A percentile compares a stretch with the other conserved stretches of the same genome.
Evolutionary conservation across 2,888 invertebrate genomes (phyloP).

Genomic region (Quadroppia sp.): DNA sequence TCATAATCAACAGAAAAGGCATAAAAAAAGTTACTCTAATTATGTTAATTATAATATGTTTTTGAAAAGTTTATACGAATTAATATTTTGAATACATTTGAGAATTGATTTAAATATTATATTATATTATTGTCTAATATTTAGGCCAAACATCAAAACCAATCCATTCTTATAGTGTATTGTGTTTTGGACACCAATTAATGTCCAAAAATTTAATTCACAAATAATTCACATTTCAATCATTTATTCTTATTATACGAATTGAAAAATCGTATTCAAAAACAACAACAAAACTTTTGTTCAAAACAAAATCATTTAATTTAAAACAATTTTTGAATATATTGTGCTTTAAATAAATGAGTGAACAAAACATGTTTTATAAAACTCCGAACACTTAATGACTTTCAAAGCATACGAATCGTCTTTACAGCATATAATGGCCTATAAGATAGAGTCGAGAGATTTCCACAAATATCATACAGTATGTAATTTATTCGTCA

Average conservation of each 20-base stretch:
- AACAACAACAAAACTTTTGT: not conserved
- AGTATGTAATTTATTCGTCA: not conserved
- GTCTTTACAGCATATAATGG: not conserved
- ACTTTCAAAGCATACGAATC: not conserved
- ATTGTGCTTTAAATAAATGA: conserved; percentile 5
- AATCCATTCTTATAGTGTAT: not conserved
- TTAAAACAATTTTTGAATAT: not conserved
- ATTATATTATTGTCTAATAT: not conserved
- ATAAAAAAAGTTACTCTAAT: not conserved
- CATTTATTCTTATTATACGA: not conserved
- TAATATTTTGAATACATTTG: not conserved
- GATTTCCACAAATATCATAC: not conserved
- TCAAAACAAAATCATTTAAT: not conserved
- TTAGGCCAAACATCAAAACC: too few species aligned
- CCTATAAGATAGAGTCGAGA: not conserved
- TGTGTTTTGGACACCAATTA: not conserved
- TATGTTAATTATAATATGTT: not conserved
- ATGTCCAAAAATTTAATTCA: not conserved
- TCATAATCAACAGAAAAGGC: not conserved
- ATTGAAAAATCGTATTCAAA: not conserved
- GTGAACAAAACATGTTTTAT: not conserved
- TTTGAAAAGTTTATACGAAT: too few species aligned
- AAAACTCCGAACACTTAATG: not conserved
- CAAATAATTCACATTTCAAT: not conserved
- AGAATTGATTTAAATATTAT: not conserved